Percentiles rank a stretch among this genome's conserved stretches.
phyloP scores from a whole-genome alignment of 2,797 vertebrate genomes.

The Danio albolineatus region DNA sequence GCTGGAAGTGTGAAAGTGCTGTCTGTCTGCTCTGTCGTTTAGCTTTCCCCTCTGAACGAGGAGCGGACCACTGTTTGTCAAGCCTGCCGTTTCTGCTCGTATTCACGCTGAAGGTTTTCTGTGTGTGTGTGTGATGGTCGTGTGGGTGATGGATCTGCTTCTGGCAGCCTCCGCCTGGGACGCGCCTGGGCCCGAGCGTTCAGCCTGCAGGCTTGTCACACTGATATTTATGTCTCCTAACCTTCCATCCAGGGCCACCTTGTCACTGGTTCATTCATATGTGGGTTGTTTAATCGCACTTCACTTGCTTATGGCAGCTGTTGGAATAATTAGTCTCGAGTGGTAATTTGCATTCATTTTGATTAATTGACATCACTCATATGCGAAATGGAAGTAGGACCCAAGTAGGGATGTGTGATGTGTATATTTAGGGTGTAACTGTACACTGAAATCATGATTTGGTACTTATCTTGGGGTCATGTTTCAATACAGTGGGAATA shows the following conservation, averaged over 20 bases:
- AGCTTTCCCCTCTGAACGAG: slow-evolving; percentile 26
- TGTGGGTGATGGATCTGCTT: slow-evolving; percentile 38
- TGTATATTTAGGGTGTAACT: no score
- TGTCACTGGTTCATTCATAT: slow-evolving; percentile 40
- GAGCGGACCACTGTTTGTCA: slow-evolving; percentile 43
- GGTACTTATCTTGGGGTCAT: no score
- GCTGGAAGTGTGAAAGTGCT: slow-evolving; percentile 41
- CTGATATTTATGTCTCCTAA: slow-evolving; percentile 45
- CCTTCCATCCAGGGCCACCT: slow-evolving; percentile 27
- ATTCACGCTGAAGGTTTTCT: background rate
- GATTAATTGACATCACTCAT: background rate
- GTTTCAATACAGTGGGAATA: no score
- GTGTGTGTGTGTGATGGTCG: slow-evolving; percentile 5
- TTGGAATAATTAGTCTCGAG: slow-evolving; percentile 5
- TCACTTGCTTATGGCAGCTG: slow-evolving; percentile 8
- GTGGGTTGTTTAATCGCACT: slow-evolving; percentile 18
- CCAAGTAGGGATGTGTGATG: background rate
- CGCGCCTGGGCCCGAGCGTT: background rate
- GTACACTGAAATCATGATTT: no score
- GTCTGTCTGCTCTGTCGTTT: slow-evolving; percentile 20
- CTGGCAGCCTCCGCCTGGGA: slow-evolving; percentile 42
- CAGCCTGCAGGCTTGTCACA: slow-evolving; percentile 33
- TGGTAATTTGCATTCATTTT: slow-evolving; percentile 3
- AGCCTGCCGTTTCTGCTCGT: slow-evolving; percentile 18
- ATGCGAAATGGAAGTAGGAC: background rate